Conservation (phyloP, 64 coral and sea anemone species). For the Montipora capricornis region DNA sequence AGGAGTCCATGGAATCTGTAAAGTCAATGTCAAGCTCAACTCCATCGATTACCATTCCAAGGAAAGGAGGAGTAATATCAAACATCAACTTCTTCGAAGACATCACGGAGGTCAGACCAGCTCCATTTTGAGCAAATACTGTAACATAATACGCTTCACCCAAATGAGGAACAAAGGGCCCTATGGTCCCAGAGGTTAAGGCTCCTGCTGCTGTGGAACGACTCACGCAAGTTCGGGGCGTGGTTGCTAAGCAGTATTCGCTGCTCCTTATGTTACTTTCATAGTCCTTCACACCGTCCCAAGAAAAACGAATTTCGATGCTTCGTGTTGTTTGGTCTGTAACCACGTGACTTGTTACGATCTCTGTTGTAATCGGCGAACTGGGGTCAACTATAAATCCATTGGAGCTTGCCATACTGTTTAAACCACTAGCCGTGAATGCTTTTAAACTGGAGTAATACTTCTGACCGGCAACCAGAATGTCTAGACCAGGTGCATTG, state of each 20-base stretch:
- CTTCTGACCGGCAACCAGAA: slow-evolving; percentile 35
- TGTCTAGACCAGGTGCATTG: not conserved
- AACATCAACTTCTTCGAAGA: slow-evolving; percentile 74
- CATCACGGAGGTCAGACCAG: slow-evolving; percentile 62
- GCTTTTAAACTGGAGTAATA: slow-evolving; percentile 78
- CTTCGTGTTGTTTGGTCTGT: slow-evolving; percentile 24
- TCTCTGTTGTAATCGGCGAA: slow-evolving; percentile 36
- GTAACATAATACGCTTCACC: slow-evolving; percentile 18
- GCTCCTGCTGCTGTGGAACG: not conserved
- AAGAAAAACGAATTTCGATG: slow-evolving; percentile 47
- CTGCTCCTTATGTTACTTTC: slow-evolving; percentile 59
- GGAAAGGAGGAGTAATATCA: slow-evolving; percentile 74
- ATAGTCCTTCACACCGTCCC: slow-evolving; percentile 46
- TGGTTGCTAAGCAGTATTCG: slow-evolving; percentile 58
- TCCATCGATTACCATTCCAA: slow-evolving; percentile 77
- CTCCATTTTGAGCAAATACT: slow-evolving; percentile 64
- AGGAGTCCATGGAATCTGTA: slow-evolving; percentile 50
- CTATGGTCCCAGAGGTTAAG: slow-evolving; percentile 40
- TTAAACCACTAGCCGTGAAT: slow-evolving; percentile 50
- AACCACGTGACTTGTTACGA: slow-evolving; percentile 42
- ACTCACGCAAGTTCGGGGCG: slow-evolving; percentile 30
- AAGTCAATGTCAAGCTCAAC: slow-evolving; percentile 74
- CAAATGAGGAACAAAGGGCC: slow-evolving; percentile 44
- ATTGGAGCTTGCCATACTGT: slow-evolving; percentile 45
- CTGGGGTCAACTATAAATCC: slow-evolving; percentile 83